Conservation (phyloP, 1,140 invertebrate genomes). For the Apis dorsata region DNA sequence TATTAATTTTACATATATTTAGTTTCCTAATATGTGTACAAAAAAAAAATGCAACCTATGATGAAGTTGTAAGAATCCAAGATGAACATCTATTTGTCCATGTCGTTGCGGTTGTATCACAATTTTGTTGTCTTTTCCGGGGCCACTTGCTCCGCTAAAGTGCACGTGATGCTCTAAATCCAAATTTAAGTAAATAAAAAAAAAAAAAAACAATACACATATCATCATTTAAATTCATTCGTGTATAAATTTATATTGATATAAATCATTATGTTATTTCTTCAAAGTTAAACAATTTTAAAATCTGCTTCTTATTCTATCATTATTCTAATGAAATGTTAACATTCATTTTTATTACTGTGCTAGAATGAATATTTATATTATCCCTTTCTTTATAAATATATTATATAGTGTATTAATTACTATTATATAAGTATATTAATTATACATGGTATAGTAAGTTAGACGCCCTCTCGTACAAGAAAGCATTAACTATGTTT, state of each 20-base stretch:
- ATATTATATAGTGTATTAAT: too few relatives aligned
- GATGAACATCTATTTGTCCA: slow-evolving; percentile 71
- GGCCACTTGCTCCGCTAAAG: slow-evolving; percentile 71
- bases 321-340: too few relatives aligned
- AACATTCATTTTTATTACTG: too few relatives aligned
- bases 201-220: neutral
- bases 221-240: neutral
- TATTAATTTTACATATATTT: neutral
- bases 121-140: slow-evolving; percentile 73
- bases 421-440: too few relatives aligned
- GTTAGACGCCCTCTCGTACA: too few relatives aligned
- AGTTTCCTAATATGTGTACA: neutral
- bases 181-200: neutral
- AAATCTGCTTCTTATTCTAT: too few relatives aligned
- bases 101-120: slow-evolving; percentile 73
- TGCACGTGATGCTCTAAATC: slow-evolving; percentile 73
- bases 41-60: slow-evolving; percentile 62
- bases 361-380: too few relatives aligned
- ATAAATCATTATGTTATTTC: too few relatives aligned
- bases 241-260: neutral
- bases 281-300: too few relatives aligned
- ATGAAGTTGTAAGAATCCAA: slow-evolving; percentile 73
- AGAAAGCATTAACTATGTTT: too few relatives aligned
- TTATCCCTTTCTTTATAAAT: too few relatives aligned
- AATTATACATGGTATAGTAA: too few relatives aligned